A percentile compares a stretch with the other conserved stretches of the same genome.
phyloP scores from a whole-genome alignment of 2,888 invertebrate genomes.

The Dichetophora obliterata region DNA sequence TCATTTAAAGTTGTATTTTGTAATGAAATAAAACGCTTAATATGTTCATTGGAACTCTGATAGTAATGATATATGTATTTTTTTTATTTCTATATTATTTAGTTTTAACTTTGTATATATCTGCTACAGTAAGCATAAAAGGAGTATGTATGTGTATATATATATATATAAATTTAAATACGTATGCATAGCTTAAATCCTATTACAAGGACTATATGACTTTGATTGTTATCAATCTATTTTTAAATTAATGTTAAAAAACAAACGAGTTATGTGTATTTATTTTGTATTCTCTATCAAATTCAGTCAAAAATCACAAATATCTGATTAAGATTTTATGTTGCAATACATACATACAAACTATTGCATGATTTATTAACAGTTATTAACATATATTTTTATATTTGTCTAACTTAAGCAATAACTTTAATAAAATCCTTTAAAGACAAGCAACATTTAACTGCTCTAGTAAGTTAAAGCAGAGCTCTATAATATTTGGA shows the following conservation, averaged over 20 bases:
- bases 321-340: too few species aligned
- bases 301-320: conserved; percentile 50
- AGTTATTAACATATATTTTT: too few species aligned
- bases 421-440: too few species aligned
- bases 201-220: conserved; percentile 14
- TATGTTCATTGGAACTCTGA: conserved; percentile 41
- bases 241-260: conserved; percentile 16
- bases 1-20: neutral
- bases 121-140: conserved; percentile 34
- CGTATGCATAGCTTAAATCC: conserved; percentile 38
- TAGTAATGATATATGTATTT: conserved; percentile 37
- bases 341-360: too few species aligned
- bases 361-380: too few species aligned
- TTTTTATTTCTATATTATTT: conserved; percentile 11
- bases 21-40: conserved; percentile 11
- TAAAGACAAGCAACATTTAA: too few species aligned
- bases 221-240: conserved; percentile 23
- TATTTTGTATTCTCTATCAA: conserved; percentile 46
- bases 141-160: conserved; percentile 37
- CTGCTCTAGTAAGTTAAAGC: too few species aligned
- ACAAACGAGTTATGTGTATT: neutral
- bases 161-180: conserved; percentile 45
- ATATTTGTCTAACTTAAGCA: too few species aligned
- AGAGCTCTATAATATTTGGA: too few species aligned
- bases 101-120: conserved; percentile 21